A percentile compares a stretch with the other conserved stretches of the same genome.
Conservation (phyloP, 2,888 invertebrate genomes). For the Dichetophora obliterata region DNA sequence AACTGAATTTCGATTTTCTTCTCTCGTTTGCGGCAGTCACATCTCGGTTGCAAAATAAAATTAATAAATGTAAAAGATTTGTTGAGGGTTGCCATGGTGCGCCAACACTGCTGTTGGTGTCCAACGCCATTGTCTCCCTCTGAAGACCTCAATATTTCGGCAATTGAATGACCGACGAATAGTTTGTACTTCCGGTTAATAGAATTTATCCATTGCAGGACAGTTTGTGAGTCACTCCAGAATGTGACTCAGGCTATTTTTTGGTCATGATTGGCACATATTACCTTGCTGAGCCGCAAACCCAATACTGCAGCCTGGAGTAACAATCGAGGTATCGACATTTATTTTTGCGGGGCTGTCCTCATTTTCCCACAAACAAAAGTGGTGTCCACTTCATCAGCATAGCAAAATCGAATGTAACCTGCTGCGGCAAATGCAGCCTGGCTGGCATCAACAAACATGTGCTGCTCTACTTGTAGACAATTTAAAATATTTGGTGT, state of each 20-base stretch:
- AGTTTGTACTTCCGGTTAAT: slow-evolving; percentile 46
- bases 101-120: too few relatives aligned
- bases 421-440: slow-evolving; percentile 34
- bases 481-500: too few relatives aligned
- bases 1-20: too few relatives aligned
- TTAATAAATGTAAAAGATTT: too few relatives aligned
- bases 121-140: not conserved
- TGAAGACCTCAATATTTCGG: slow-evolving; percentile 47
- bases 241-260: not conserved
- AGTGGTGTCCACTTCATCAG: slow-evolving; percentile 19
- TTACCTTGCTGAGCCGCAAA: too few relatives aligned
- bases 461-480: slow-evolving; percentile 6
- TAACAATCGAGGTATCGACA: too few relatives aligned
- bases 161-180: slow-evolving; percentile 51
- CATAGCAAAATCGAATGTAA: slow-evolving; percentile 24
- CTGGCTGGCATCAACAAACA: slow-evolving; percentile 40
- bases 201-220: slow-evolving; percentile 44
- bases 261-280: slow-evolving; percentile 25
- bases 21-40: too few relatives aligned
- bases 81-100: too few relatives aligned
- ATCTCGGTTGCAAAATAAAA: too few relatives aligned
- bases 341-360: too few relatives aligned
- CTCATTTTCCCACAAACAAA: not conserved
- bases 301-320: too few relatives aligned
- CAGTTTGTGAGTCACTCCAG: slow-evolving; percentile 44